Conservation (phyloP, 2,113 vertebrate genomes). For the Rhinolophus sinicus region DNA sequence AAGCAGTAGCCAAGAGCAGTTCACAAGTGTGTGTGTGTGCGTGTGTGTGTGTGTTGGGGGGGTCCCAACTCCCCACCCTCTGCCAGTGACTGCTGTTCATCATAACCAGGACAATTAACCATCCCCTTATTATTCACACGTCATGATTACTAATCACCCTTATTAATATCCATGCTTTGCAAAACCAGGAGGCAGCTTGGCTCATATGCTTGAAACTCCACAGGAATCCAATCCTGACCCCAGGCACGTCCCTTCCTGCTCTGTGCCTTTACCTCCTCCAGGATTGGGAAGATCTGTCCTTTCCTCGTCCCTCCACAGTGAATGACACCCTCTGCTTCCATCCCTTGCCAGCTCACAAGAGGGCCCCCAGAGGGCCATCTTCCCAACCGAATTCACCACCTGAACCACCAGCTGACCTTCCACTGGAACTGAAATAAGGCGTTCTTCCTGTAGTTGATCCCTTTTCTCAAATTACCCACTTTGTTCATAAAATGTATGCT, state of each 20-base stretch:
- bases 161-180: conserved; percentile 80
- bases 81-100: conserved; percentile 73
- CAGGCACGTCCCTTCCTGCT: not conserved
- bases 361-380: not conserved
- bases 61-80: conserved; percentile 29
- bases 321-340: not conserved
- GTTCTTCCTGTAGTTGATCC: not conserved
- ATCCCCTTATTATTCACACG: conserved; percentile 80
- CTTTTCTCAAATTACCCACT: not conserved
- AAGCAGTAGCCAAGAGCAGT: not conserved
- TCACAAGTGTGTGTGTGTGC: not conserved
- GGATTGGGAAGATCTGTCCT: not conserved
- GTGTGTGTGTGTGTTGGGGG: not conserved
- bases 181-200: conserved; percentile 67
- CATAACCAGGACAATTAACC: conserved; percentile 81
- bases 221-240: conserved; percentile 50
- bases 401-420: not conserved
- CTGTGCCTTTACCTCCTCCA: not conserved
- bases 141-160: conserved; percentile 82
- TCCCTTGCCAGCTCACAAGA: not conserved
- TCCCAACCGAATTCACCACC: not conserved
- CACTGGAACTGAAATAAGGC: not conserved
- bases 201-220: conserved; percentile 51
- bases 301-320: not conserved
- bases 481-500: not conserved